Base-by-base conservation (phyloP, 1,140 invertebrate species). In the Drosophila watanabei region DNA sequence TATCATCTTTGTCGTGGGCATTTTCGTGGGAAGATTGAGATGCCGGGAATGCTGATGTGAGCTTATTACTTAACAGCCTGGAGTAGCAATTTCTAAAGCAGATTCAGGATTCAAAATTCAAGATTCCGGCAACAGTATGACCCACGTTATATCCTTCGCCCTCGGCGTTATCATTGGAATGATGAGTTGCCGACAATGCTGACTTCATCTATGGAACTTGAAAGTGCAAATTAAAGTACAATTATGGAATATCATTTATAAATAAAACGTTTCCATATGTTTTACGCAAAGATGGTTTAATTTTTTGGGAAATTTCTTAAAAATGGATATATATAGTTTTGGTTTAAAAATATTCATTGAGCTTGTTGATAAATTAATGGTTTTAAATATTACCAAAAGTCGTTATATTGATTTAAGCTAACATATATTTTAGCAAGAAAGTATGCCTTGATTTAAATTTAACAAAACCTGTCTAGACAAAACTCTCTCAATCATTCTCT, bases 141-240 rank as follows among this genome's bases (percentile, higher is more conserved):
- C 52, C 13, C 81, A 85, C 39, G 35, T 88, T 9, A 81, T 88
- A 41, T 75, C 85, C 13, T 80, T 80, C 35, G 78, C 76, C 41
- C 33, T 80, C 54, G 78, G 78, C 30, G 48, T 80, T 16, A 56
- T 80, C 20, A 72, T 80, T 57, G 76, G 78, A 32, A 58, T 80
- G 76, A 73, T 80, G 76, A 65, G 35, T 30, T 80, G 77, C 61
- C 68, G 61, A 16, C 37, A 51, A 33, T 82, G 80, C 33, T 65
- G 45, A 58, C 11, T 30, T 16, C 8, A 24, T 0, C 16, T 4
- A 2, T 5, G 20, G 4, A 20, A 8, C 9, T 37, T 10, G 6
- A 13, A 14, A 24, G 7, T 11, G 0, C 1, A 28, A 24, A 61
- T 8, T 20, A 4, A 8, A 9, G 6, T 9, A 66, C 68, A 52